phyloP scores from a whole-genome alignment of 1,140 invertebrate genomes.

The Drepana arcuata region DNA sequence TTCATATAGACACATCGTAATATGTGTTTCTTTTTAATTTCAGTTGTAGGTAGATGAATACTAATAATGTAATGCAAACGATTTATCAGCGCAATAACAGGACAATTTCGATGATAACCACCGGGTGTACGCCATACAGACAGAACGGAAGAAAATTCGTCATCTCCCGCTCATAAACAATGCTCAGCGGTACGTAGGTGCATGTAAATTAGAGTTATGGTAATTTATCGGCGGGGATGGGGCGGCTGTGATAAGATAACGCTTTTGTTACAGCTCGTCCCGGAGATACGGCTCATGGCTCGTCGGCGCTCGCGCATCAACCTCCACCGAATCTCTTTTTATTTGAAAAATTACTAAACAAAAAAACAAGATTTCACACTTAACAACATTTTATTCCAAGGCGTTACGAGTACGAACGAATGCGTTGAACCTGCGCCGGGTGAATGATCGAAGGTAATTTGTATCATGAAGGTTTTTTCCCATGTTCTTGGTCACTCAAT shows the following conservation, averaged over 20 bases:
- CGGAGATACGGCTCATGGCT: conserved; percentile 50
- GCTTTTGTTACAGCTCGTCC: conserved; percentile 39
- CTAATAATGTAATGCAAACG: too few relatives aligned
- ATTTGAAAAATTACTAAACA: conserved; percentile 34
- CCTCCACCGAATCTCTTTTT: conserved; percentile 13
- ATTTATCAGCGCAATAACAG: conserved; percentile 5
- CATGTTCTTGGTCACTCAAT: too few relatives aligned
- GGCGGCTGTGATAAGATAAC: conserved; percentile 62
- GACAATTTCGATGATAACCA: not conserved
- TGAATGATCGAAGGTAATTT: too few relatives aligned
- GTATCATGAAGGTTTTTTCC: too few relatives aligned
- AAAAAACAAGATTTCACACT: conserved; percentile 35
- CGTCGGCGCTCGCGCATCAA: conserved; percentile 9
- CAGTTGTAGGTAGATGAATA: too few relatives aligned
- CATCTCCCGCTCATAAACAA: conserved; percentile 62
- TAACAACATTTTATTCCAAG: conserved; percentile 17
- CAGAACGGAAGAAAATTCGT: conserved; percentile 63
- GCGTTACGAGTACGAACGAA: too few relatives aligned
- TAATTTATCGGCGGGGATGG: conserved; percentile 56
- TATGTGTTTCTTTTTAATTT: too few relatives aligned
- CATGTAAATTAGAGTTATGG: conserved; percentile 64
- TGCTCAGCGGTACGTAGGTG: conserved; percentile 38
- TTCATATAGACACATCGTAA: too few relatives aligned
- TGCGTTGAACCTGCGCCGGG: too few relatives aligned
- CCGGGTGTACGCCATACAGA: conserved; percentile 3